Evolutionary conservation across 37 sponge, comb jelly and placozoan species (phyloP).

Genomic region (Cliona cf. orientalis): DNA sequence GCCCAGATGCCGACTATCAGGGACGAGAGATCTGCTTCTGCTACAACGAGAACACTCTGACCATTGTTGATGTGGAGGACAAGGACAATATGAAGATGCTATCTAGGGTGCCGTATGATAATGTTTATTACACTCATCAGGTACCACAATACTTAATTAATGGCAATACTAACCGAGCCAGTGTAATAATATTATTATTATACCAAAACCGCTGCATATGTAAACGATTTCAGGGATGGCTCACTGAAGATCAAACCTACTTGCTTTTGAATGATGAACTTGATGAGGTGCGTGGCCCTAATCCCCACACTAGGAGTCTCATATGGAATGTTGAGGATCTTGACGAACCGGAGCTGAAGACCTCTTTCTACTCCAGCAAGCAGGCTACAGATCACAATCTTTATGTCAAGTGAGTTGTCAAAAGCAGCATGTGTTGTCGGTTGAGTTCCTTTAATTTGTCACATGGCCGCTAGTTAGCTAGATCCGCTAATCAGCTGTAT

Average conservation of each 20-base stretch:
- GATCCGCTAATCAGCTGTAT: no score
- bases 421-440: no score
- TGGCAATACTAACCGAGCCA: no score
- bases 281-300: conserved; percentile 64
- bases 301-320: conserved; percentile 47
- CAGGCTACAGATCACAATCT: conserved; percentile 74
- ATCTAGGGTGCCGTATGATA: conserved; percentile 43
- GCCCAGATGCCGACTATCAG: conserved; percentile 45
- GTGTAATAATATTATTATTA: no score
- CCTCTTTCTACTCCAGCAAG: conserved; percentile 44
- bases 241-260: conserved; percentile 72
- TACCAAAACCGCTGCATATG: no score
- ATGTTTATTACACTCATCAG: conserved; percentile 58
- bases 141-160: no score
- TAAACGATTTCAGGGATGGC: conserved; percentile 69
- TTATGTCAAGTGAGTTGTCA: conserved; percentile 75
- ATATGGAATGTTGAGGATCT: conserved; percentile 76
- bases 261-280: conserved; percentile 72
- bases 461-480: no score
- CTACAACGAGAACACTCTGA: conserved; percentile 80
- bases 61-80: conserved; percentile 70
- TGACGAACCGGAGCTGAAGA: conserved; percentile 13
- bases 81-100: conserved; percentile 49
- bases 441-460: no score
- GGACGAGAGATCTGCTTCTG: conserved; percentile 76